phyloP scores from a whole-genome alignment of 2,888 invertebrate species.

The Pammene fasciana region DNA sequence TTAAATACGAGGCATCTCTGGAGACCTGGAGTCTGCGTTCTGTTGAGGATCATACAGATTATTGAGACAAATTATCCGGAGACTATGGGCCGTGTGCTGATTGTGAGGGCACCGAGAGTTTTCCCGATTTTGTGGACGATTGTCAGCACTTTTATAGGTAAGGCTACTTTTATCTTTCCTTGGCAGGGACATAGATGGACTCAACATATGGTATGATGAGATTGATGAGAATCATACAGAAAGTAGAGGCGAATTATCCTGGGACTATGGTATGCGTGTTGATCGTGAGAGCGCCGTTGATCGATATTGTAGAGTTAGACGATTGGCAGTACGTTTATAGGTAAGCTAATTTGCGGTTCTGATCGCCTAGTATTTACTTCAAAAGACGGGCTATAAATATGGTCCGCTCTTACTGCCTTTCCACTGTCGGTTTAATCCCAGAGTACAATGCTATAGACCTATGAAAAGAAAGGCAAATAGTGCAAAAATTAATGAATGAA shows the following conservation, averaged over 20 bases:
- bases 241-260: slow-evolving; percentile 96
- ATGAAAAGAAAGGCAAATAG: too few species aligned
- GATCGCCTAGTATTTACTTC: background rate
- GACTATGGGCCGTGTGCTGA: slow-evolving; percentile 95
- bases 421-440: too few species aligned
- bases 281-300: slow-evolving; percentile 95
- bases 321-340: slow-evolving; percentile 96
- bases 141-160: slow-evolving; percentile 95
- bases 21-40: slow-evolving; percentile 94
- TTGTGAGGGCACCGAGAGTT: slow-evolving; percentile 95
- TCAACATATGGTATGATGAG: too few species aligned
- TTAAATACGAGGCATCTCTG: slow-evolving; percentile 98
- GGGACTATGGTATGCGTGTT: slow-evolving; percentile 96
- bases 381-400: background rate
- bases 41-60: slow-evolving; percentile 85
- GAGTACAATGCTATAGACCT: too few species aligned
- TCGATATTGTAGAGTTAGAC: slow-evolving; percentile 99
- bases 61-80: slow-evolving; percentile 98
- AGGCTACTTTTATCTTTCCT: too few species aligned
- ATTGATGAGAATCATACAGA: slow-evolving; percentile 85
- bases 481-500: too few species aligned
- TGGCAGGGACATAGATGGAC: too few species aligned
- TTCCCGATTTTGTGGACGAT: slow-evolving; percentile 98
- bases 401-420: too few species aligned
- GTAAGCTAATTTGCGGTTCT: too few species aligned